These are phyloP conservation scores for Colaptes auratus DNA, from an alignment of 2,113 vertebrate species.

Conservation along the genomic window DNA sequence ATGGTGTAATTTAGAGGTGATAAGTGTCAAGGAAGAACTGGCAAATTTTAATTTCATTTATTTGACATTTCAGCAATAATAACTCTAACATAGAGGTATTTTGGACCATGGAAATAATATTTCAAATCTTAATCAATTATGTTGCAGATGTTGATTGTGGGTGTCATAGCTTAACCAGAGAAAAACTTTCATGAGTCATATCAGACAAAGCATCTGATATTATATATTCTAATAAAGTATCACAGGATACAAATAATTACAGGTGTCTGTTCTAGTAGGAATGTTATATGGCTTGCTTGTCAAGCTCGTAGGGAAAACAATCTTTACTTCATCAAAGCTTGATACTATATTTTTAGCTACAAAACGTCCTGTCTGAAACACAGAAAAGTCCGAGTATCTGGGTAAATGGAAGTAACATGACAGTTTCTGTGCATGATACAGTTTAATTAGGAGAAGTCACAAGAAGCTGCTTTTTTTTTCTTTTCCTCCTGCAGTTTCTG, in stretches of 20 bases:
- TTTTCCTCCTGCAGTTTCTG: background rate
- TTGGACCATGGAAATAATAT: background rate
- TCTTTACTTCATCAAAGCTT: background rate
- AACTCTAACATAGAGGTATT: background rate
- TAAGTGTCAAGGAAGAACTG: background rate
- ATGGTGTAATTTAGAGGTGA: background rate
- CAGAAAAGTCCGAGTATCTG: background rate
- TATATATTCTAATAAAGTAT: background rate
- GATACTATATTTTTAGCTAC: background rate
- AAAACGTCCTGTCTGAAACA: background rate
- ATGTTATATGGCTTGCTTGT: background rate
- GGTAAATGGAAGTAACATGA: background rate
- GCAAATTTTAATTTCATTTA: background rate
- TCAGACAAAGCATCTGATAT: background rate
- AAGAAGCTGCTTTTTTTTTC: background rate
- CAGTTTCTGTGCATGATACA: background rate
- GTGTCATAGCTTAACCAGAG: background rate
- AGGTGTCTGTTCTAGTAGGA: background rate
- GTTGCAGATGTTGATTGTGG: background rate
- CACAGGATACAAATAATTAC: background rate
- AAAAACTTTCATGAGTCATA: background rate
- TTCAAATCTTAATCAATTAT: background rate
- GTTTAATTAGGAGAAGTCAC: background rate
- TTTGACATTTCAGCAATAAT: background rate
- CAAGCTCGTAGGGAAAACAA: background rate